Percentiles rank a stretch among this genome's conserved stretches.
Conservation (phyloP, 2,113 vertebrate genomes). For the Sphyrna mokarran region DNA sequence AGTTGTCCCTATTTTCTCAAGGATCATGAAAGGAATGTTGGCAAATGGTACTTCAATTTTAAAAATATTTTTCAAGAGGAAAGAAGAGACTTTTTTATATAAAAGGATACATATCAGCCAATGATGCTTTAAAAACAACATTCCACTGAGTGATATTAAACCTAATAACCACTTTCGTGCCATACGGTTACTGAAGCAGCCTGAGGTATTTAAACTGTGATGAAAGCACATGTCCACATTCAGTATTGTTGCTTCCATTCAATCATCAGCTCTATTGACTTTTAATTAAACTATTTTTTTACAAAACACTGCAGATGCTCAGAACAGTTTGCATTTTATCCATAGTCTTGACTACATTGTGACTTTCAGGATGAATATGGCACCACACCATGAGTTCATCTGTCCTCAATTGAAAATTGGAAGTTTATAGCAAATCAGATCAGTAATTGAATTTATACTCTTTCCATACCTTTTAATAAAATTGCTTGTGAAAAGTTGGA, state of each 20-base stretch:
- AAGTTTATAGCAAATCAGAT: background rate
- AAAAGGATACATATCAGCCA: conserved; percentile 29
- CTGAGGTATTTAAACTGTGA: conserved; percentile 23
- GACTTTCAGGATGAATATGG: background rate
- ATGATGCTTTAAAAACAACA: conserved; percentile 24
- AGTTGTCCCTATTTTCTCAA: conserved; percentile 18
- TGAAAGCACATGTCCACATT: background rate
- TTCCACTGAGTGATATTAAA: conserved; percentile 13
- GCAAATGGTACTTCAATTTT: conserved; percentile 29
- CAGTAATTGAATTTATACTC: background rate
- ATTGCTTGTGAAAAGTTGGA: background rate
- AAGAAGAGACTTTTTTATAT: conserved; percentile 29
- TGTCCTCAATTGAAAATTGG: background rate
- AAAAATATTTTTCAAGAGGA: conserved; percentile 35
- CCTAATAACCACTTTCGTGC: background rate
- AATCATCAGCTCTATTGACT: conserved; percentile 11
- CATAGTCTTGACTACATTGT: background rate
- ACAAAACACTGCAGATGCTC: background rate
- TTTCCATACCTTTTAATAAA: background rate
- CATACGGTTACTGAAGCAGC: background rate
- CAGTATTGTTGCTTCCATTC: background rate
- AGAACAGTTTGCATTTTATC: background rate
- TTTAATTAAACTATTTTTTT: conserved; percentile 30
- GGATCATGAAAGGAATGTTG: conserved; percentile 34
- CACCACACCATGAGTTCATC: background rate